A percentile compares a stretch with the other conserved stretches of the same genome.
phyloP scores from a whole-genome alignment of 2,113 vertebrate genomes.

The Zapus hudsonius region DNA sequence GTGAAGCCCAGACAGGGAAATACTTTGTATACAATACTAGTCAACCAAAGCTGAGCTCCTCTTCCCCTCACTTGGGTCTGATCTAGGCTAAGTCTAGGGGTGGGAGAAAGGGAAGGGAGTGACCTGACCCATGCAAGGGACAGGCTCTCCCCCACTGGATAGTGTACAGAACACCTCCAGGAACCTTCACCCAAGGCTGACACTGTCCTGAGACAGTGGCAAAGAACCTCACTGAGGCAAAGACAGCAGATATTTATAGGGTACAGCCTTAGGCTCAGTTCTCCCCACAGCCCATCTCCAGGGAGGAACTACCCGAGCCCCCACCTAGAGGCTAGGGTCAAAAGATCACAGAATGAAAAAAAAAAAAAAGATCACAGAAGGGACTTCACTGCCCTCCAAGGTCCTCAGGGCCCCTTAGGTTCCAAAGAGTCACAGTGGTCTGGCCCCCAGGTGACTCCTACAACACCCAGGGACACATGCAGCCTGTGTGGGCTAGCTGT shows the following conservation, averaged over 20 bases:
- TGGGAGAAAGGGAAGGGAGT: not conserved
- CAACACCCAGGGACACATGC: fast-evolving
- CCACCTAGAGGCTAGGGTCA: not conserved
- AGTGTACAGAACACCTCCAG: too few relatives aligned
- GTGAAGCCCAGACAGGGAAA: not conserved
- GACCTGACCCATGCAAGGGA: not conserved
- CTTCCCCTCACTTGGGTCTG: not conserved
- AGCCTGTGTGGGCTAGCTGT: not conserved
- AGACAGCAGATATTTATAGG: not conserved
- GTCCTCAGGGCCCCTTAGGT: not conserved
- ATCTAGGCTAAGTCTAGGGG: not conserved
- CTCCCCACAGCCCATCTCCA: not conserved
- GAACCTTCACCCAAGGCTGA: not conserved
- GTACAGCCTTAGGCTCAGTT: not conserved
- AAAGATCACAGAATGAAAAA: too few relatives aligned
- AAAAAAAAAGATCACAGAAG: too few relatives aligned
- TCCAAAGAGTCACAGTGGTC: not conserved
- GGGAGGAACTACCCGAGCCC: not conserved
- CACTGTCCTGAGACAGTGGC: not conserved
- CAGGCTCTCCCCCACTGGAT: not conserved
- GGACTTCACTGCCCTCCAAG: not conserved
- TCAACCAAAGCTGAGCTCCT: not conserved
- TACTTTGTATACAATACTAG: not conserved
- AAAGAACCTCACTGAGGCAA: too few relatives aligned
- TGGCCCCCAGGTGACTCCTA: not conserved